Conservation (phyloP, 1,140 invertebrate genomes). For the Drosophila simulans region DNA sequence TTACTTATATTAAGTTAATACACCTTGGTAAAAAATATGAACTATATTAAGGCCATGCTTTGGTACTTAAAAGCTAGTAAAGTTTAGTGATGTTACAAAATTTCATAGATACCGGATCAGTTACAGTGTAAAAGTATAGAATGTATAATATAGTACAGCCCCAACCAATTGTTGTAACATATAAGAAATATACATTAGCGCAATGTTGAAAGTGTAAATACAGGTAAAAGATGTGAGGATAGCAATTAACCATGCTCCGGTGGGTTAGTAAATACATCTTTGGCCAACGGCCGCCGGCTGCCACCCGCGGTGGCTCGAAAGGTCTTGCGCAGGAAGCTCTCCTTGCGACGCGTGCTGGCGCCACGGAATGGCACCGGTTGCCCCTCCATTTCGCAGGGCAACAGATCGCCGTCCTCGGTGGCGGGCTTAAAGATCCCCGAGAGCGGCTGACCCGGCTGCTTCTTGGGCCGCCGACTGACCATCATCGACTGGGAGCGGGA, state of each 20-base stretch:
- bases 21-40: conserved; percentile 9
- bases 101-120: neutral
- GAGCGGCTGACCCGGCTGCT: conserved; percentile 46
- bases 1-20: conserved; percentile 7
- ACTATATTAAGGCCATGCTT: conserved; percentile 8
- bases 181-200: conserved; percentile 29
- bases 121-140: conserved; percentile 9
- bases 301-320: conserved; percentile 72
- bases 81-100: neutral
- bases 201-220: conserved; percentile 22
- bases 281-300: conserved; percentile 42
- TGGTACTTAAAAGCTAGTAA: conserved; percentile 10
- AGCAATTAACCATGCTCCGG: conserved; percentile 34
- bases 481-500: conserved; percentile 66
- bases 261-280: conserved; percentile 74
- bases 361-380: conserved; percentile 24
- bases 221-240: conserved; percentile 4
- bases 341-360: conserved; percentile 64
- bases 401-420: conserved; percentile 36
- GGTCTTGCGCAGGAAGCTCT: conserved; percentile 83
- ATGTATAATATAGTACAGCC: neutral
- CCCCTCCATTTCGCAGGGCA: conserved; percentile 27
- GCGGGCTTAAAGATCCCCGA: conserved; percentile 5
- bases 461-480: conserved; percentile 59
- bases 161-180: neutral